Conservation (phyloP, 2,888 invertebrate species). For the Parascotia fuliginaria region DNA sequence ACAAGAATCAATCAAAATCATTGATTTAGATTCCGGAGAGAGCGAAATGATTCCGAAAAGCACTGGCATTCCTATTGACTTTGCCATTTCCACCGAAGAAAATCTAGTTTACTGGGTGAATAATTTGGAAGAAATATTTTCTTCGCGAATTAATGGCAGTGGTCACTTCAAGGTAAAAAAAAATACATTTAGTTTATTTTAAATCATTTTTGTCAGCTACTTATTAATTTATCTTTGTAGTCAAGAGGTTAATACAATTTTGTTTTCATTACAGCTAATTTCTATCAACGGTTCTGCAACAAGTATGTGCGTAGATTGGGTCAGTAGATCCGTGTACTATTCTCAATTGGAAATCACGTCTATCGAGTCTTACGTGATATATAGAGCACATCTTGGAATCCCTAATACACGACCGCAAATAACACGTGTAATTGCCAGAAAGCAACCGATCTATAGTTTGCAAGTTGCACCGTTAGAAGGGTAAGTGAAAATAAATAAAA, state of each 20-base stretch:
- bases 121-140: slow-evolving; percentile 89
- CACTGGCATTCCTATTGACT: slow-evolving; percentile 89
- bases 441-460: slow-evolving; percentile 87
- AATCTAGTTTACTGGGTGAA: slow-evolving; percentile 93
- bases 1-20: slow-evolving; percentile 89
- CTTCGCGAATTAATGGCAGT: slow-evolving; percentile 85
- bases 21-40: slow-evolving; percentile 90
- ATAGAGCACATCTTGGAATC: slow-evolving; percentile 88
- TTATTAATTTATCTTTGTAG: neutral
- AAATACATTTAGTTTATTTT: neutral
- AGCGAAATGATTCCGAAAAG: slow-evolving; percentile 87
- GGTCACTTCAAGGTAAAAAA: slow-evolving; percentile 75
- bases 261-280: slow-evolving; percentile 71
- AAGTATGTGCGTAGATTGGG: slow-evolving; percentile 94
- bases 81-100: slow-evolving; percentile 89
- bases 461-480: slow-evolving; percentile 91
- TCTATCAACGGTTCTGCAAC: slow-evolving; percentile 80
- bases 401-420: slow-evolving; percentile 82
- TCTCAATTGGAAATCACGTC: slow-evolving; percentile 86
- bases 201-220: neutral
- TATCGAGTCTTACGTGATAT: slow-evolving; percentile 83
- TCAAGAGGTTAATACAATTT: too few species aligned
- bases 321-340: slow-evolving; percentile 93
- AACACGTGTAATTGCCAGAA: slow-evolving; percentile 84
- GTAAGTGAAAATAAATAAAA: slow-evolving; percentile 64